A percentile compares a stretch with the other conserved stretches of the same genome.
phyloP scores from a whole-genome alignment of 2,888 invertebrate genomes.

The Norana najaformis region DNA sequence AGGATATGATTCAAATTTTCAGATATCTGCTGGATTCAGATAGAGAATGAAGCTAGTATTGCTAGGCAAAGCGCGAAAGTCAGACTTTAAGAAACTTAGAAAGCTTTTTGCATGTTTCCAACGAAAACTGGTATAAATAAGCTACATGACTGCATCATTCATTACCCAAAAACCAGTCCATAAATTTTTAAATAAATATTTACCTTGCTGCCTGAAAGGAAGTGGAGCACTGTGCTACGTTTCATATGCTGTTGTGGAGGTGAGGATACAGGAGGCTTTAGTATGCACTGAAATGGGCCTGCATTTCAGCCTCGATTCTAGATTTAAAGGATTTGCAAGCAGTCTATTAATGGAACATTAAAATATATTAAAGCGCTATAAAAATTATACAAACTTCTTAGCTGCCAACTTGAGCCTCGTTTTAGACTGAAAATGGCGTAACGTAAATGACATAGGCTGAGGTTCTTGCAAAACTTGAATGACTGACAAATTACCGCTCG shows the following conservation, averaged over 20 bases:
- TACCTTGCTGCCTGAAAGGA: neutral
- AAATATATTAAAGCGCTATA: neutral
- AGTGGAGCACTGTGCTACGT: neutral
- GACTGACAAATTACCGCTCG: constrained; percentile 13
- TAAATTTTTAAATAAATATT: too few relatives aligned
- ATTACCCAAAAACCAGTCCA: too few relatives aligned
- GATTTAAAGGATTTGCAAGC: neutral
- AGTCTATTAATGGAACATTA: neutral
- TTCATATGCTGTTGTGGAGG: neutral
- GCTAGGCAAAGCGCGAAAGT: too few relatives aligned
- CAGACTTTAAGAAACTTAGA: too few relatives aligned
- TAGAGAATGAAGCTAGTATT: too few relatives aligned
- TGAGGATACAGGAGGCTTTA: neutral
- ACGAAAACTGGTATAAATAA: too few relatives aligned
- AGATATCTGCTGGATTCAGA: too few relatives aligned
- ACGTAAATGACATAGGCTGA: neutral
- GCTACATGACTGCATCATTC: too few relatives aligned
- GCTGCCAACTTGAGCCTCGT: neutral
- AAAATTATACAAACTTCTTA: neutral
- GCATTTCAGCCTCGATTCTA: neutral
- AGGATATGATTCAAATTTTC: too few relatives aligned
- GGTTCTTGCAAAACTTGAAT: neutral
- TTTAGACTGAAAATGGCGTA: constrained; percentile 13
- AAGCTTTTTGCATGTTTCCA: too few relatives aligned
- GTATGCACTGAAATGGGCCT: neutral